Evolutionary conservation across 2,797 vertebrate genomes (phyloP).

Genomic region (Trematomus bernacchii): DNA sequence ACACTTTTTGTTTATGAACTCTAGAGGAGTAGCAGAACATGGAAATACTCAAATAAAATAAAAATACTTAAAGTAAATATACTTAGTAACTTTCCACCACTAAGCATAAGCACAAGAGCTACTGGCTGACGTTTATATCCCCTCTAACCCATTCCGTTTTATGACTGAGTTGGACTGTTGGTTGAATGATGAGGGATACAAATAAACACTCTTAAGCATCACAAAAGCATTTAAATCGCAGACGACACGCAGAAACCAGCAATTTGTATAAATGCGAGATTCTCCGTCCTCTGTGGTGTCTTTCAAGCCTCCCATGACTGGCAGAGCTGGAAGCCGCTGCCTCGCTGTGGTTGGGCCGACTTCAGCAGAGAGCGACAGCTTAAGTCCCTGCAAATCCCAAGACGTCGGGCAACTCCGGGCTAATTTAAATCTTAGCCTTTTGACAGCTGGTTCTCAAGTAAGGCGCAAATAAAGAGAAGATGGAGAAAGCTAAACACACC

Average conservation of each 20-base stretch:
- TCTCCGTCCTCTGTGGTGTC: constrained; percentile 41
- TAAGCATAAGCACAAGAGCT: constrained; percentile 24
- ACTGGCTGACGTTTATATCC: constrained; percentile 7
- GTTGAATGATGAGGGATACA: constrained; percentile 41
- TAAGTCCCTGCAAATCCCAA: constrained; percentile 44
- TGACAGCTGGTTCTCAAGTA: constrained; percentile 49
- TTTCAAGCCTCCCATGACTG: constrained; percentile 56
- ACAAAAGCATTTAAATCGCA: constrained; percentile 37
- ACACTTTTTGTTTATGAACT: no score
- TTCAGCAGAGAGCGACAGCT: constrained; percentile 39
- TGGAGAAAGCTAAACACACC: constrained; percentile 26
- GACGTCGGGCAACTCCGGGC: constrained; percentile 23
- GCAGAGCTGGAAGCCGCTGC: constrained; percentile 43
- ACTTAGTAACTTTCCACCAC: not conserved
- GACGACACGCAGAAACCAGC: constrained; percentile 41
- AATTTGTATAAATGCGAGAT: constrained; percentile 54
- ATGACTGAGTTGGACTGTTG: constrained; percentile 9
- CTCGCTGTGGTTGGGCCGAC: constrained; percentile 44
- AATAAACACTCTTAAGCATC: constrained; percentile 51
- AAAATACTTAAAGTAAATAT: not conserved
- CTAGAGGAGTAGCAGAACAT: no score
- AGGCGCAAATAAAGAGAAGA: constrained; percentile 37
- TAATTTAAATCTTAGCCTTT: constrained; percentile 41
- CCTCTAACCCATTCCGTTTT: constrained; percentile 24
- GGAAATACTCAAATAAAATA: not conserved